Evolutionary conservation across 2,888 invertebrate species (phyloP).

Genomic region (Thysanoteuthis rhombus): DNA sequence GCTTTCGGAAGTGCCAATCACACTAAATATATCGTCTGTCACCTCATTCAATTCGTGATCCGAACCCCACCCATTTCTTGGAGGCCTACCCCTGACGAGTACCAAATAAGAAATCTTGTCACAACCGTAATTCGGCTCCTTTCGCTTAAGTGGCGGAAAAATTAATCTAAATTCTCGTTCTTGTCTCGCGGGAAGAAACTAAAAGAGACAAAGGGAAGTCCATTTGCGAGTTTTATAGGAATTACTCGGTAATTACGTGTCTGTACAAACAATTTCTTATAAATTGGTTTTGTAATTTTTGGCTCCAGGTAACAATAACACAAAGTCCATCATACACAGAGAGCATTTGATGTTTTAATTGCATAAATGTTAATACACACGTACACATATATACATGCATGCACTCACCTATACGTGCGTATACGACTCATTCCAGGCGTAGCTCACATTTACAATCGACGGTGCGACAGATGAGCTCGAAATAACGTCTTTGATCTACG

Average conservation of each 20-base stretch:
- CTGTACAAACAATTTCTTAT: constrained; percentile 12
- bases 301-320: not conserved
- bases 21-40: not conserved
- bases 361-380: not conserved
- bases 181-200: not conserved
- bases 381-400: not conserved
- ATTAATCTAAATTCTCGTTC: constrained; percentile 12
- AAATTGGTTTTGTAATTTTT: constrained; percentile 12
- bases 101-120: not conserved
- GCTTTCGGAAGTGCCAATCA: not conserved
- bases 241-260: constrained; percentile 12
- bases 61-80: not conserved
- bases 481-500: too few species aligned
- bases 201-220: not conserved
- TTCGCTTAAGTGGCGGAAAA: not conserved
- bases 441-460: too few species aligned
- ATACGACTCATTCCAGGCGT: too few species aligned
- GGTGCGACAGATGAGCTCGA: too few species aligned
- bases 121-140: not conserved
- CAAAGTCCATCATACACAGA: not conserved
- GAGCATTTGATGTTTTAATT: constrained; percentile 12
- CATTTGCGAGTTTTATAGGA: not conserved
- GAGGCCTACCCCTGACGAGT: not conserved
- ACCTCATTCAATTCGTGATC: not conserved
- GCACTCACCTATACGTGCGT: too few species aligned